Base-by-base conservation (phyloP, 2,113 vertebrate genomes). In the Microcebus murinus region DNA sequence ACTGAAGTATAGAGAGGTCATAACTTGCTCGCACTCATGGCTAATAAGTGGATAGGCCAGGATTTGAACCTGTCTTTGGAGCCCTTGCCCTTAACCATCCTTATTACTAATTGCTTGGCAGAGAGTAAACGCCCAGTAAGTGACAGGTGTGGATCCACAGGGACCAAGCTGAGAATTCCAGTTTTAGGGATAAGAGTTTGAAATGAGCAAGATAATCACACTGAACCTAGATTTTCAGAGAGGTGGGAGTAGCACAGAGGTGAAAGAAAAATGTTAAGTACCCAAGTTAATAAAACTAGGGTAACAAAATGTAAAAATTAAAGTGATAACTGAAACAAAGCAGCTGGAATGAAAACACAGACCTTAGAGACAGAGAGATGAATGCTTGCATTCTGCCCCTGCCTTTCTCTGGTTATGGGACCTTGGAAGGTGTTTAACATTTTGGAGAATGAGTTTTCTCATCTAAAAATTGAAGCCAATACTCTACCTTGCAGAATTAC, bases 381-480 rank as follows among this genome's bases (percentile, higher is more conserved):
- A 76, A 23, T 8, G 76, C 36, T 59, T 59, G 2, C 68, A 65
- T 79, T 91, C 76, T 45, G 25, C 80, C 31, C 8, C 34, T 59
- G 13, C 7, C 13, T 70, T n/a, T 86, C 42, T 18, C 39, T 91
- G 48, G 18, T 36, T 39, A 14, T n/a, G n/a, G 70, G 29, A 45
- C 34, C n/a, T 45, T 65, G 25, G 50, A 85, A 63, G 17, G 65
- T 63, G 77, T 76, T 71, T 83, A 94, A 95, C 29, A 92, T 61
- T 13, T 68, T 73, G 39, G 48, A 73, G 48, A 6, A 45, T 68
- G 15, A 50, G 9, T 6, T 93, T 89, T 34, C 76, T 45, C 67
- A 20, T 71, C 81, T 81, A 61, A 93, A 96, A 89, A 61, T 31
- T 34, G 68, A 89, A 90, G 23, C 61, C 86, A 87, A n/a, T n/a